Percentiles rank a stretch among this genome's conserved stretches.
phyloP scores from a whole-genome alignment of 1,140 invertebrate genomes.

The Calliopsis andreniformis region DNA sequence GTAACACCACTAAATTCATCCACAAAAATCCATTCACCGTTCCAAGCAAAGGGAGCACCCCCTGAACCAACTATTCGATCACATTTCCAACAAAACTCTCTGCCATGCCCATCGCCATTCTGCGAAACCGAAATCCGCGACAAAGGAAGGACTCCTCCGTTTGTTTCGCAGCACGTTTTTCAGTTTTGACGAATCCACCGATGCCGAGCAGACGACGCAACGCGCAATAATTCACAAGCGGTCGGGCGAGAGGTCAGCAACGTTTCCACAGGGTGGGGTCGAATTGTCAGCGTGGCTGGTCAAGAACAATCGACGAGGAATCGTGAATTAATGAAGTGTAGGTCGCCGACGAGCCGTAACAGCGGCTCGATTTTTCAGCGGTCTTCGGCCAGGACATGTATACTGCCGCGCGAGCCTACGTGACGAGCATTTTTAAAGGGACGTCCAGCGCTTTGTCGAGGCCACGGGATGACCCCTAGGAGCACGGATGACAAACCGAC shows the following conservation, averaged over 20 bases:
- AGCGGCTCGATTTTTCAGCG: slow-evolving; percentile 45
- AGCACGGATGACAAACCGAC: slow-evolving; percentile 56
- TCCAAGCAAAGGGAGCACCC: too few relatives aligned
- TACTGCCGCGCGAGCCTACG: slow-evolving; percentile 23
- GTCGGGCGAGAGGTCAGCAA: not conserved
- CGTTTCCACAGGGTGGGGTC: not conserved
- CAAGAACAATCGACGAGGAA: slow-evolving; percentile 29
- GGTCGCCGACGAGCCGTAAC: slow-evolving; percentile 10
- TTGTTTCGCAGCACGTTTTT: not conserved
- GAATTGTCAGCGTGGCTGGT: slow-evolving; percentile 1
- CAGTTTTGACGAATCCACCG: not conserved
- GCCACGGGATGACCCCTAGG: slow-evolving; percentile 4
- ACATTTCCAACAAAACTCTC: too few relatives aligned
- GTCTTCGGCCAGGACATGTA: slow-evolving; percentile 10
- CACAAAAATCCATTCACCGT: too few relatives aligned
- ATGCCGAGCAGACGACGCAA: not conserved
- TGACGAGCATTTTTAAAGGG: slow-evolving; percentile 53
- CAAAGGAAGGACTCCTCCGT: not conserved
- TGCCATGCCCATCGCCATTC: too few relatives aligned
- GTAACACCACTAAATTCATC: too few relatives aligned
- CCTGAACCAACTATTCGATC: too few relatives aligned
- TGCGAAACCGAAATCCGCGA: too few relatives aligned
- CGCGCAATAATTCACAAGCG: slow-evolving; percentile 12
- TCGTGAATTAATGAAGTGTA: slow-evolving; percentile 47
- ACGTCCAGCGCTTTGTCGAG: slow-evolving; percentile 60